These are phyloP conservation scores for Pluvialis apricaria DNA, from an alignment of 2,113 vertebrate species.

Conservation along the genomic window DNA sequence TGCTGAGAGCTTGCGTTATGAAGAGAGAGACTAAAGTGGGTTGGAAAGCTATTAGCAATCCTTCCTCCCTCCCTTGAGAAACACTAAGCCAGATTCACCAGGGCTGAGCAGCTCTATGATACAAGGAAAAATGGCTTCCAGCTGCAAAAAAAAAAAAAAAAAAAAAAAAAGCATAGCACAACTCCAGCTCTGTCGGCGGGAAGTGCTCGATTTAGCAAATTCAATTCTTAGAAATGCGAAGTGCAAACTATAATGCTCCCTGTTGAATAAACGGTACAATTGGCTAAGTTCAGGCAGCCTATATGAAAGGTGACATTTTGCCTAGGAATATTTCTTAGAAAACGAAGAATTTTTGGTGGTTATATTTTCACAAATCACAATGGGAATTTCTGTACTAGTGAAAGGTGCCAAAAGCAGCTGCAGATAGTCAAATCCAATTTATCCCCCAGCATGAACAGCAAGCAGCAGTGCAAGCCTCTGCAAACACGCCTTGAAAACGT, in stretches of 20 bases:
- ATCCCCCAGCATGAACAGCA: constrained; percentile 8
- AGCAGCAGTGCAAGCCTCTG: constrained; percentile 9
- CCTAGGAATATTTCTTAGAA: not conserved
- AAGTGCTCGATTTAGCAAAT: constrained; percentile 47
- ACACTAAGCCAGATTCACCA: constrained; percentile 33
- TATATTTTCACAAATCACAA: not conserved
- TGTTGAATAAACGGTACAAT: not conserved
- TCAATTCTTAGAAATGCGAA: constrained; percentile 18
- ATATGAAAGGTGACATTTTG: not conserved
- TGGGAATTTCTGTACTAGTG: not conserved
- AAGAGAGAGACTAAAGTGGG: not conserved
- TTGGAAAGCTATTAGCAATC: constrained; percentile 24
- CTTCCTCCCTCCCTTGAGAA: constrained; percentile 17
- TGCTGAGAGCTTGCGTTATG: not conserved
- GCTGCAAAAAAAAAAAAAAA: not conserved
- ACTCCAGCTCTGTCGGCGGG: not conserved
- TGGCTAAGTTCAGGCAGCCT: not conserved
- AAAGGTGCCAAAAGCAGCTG: constrained; percentile 55
- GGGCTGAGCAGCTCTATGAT: not conserved
- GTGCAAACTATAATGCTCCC: not conserved
- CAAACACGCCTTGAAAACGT: not conserved
- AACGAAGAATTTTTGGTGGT: not conserved
- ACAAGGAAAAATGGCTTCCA: constrained; percentile 23
- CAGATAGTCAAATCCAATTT: constrained; percentile 44
- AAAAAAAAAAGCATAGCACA: not conserved